Evolutionary conservation across 2,113 vertebrate genomes (phyloP).

Genomic region (Phalacrocorax carbo): DNA sequence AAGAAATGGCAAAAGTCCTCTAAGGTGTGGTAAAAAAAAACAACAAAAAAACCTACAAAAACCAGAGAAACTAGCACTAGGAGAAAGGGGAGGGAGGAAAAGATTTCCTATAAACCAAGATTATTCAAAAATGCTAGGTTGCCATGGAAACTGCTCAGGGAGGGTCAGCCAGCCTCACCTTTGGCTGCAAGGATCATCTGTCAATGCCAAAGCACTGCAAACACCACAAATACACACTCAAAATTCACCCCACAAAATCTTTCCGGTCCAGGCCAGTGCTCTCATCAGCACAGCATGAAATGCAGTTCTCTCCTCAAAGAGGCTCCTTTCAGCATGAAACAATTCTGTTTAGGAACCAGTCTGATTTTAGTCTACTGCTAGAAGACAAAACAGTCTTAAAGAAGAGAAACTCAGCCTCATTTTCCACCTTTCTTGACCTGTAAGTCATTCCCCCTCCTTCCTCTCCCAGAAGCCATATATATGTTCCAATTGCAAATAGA

Average conservation of each 20-base stretch:
- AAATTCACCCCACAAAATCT: slow-evolving; percentile 46
- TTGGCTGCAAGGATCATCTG: slow-evolving; percentile 68
- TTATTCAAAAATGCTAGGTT: slow-evolving; percentile 65
- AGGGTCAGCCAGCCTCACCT: slow-evolving; percentile 77
- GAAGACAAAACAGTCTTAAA: background rate
- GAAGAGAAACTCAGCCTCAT: background rate
- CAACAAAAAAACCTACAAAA: background rate
- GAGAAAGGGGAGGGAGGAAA: slow-evolving; percentile 17
- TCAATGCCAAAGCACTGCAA: slow-evolving; percentile 72
- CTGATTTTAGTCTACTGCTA: background rate
- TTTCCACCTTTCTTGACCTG: background rate
- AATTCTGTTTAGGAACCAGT: background rate
- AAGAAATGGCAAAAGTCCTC: background rate
- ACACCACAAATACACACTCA: slow-evolving; percentile 48
- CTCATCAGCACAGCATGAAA: background rate
- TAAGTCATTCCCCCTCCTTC: background rate
- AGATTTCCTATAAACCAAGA: slow-evolving; percentile 72
- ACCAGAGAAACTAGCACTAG: background rate
- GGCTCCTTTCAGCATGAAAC: background rate
- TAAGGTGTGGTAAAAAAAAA: background rate
- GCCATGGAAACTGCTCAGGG: slow-evolving; percentile 73
- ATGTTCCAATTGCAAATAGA: background rate
- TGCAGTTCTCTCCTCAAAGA: slow-evolving; percentile 16
- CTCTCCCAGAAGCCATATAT: background rate
- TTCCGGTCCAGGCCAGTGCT: background rate